These are phyloP conservation scores for Machaerirhynchus nigripectus DNA, from an alignment of 2,113 vertebrate genomes.

Conservation along the genomic window DNA sequence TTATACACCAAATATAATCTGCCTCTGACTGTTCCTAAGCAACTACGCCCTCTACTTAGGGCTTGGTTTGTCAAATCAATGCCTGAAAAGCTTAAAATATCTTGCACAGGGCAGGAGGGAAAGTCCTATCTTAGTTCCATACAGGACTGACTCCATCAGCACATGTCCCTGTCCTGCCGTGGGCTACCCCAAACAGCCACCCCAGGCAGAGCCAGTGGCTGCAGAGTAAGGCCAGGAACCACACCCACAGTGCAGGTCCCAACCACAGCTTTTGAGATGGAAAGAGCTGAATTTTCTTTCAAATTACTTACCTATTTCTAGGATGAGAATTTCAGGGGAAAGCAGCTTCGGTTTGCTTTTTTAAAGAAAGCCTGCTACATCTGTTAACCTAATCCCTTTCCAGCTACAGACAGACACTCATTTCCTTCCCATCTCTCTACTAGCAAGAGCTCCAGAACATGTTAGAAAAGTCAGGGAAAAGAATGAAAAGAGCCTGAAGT, in stretches of 20 bases:
- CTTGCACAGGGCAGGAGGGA: neutral
- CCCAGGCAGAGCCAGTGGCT: neutral
- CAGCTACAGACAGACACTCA: neutral
- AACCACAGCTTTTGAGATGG: neutral
- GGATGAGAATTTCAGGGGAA: neutral
- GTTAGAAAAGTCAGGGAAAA: neutral
- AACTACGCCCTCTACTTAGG: accelerated
- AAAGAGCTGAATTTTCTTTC: neutral
- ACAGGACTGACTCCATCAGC: neutral
- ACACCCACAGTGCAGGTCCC: no score
- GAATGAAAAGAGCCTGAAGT: neutral
- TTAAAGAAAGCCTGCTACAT: neutral
- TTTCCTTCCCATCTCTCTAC: neutral
- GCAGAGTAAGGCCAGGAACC: accelerated
- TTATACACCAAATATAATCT: neutral
- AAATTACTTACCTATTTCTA: neutral
- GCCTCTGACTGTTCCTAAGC: neutral
- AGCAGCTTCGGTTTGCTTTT: neutral
- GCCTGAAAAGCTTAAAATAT: neutral
- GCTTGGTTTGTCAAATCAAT: neutral
- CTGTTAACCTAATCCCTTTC: neutral
- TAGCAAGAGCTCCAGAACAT: neutral
- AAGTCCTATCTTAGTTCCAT: neutral
- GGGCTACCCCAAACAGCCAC: no score
- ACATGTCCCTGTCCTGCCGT: neutral